Conservation (phyloP, 2,113 vertebrate genomes). For the Gila orcuttii region DNA sequence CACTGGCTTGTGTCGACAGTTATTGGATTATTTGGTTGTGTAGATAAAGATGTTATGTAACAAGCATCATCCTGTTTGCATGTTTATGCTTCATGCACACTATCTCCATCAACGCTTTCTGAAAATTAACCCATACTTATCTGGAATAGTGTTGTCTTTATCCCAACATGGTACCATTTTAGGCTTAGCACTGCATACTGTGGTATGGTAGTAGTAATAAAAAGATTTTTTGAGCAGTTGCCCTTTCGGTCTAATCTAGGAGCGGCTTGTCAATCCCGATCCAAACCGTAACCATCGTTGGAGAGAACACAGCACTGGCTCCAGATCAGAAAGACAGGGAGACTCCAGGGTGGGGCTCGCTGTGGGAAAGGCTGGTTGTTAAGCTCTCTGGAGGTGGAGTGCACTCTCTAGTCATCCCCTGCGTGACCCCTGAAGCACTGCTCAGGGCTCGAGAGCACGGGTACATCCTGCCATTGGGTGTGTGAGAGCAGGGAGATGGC, state of each 20-base stretch:
- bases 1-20: background rate
- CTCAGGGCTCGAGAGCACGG: conserved; percentile 55
- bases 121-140: background rate
- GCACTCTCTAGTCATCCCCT: conserved; percentile 56
- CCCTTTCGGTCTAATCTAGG: conserved; percentile 6
- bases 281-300: conserved; percentile 1
- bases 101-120: background rate
- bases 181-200: background rate
- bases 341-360: conserved; percentile 51
- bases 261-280: conserved; percentile 9
- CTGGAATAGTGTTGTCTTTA: background rate
- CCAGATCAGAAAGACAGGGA: conserved; percentile 23
- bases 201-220: background rate
- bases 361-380: conserved; percentile 52
- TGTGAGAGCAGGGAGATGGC: conserved; percentile 57
- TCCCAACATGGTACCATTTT: too few species aligned
- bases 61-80: conserved; percentile 12
- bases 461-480: conserved; percentile 61
- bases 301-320: conserved; percentile 9
- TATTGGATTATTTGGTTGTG: conserved; percentile 6
- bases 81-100: background rate
- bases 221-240: background rate
- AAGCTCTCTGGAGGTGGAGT: conserved; percentile 56
- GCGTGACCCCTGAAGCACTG: conserved; percentile 57
- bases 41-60: conserved; percentile 28